These are phyloP conservation scores for Bergia puertoricense DNA, from an alignment of 92 coral and sea anemone genomes.

Conservation along the genomic window DNA sequence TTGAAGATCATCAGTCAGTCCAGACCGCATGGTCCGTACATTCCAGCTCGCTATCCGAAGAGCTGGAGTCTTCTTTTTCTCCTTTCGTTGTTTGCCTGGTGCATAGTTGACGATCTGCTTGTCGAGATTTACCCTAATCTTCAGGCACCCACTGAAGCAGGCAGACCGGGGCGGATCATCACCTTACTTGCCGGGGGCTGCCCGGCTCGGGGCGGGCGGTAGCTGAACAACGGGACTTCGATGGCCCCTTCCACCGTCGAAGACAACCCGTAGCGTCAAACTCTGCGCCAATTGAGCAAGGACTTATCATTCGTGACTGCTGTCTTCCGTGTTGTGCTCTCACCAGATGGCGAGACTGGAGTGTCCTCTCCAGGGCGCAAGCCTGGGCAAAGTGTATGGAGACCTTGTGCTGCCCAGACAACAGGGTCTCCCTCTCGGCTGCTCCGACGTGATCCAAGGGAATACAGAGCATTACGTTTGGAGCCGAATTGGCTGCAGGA, in stretches of 20 bases:
- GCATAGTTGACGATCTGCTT: background rate
- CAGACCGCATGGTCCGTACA: background rate
- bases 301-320: slow-evolving; percentile 19
- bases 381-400: slow-evolving; percentile 44
- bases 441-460: background rate
- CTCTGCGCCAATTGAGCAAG: slow-evolving; percentile 44
- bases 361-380: slow-evolving; percentile 32
- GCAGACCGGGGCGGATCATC: slow-evolving; percentile 57
- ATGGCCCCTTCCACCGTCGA: slow-evolving; percentile 68
- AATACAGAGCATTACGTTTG: background rate
- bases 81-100: background rate
- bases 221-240: slow-evolving; percentile 67
- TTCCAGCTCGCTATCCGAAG: background rate
- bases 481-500: slow-evolving; percentile 40
- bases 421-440: slow-evolving; percentile 26
- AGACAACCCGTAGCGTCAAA: slow-evolving; percentile 56
- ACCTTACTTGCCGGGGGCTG: slow-evolving; percentile 70
- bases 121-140: background rate
- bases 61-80: background rate
- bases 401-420: slow-evolving; percentile 49
- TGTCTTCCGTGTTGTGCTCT: slow-evolving; percentile 29
- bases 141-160: slow-evolving; percentile 61
- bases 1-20: slow-evolving; percentile 26
- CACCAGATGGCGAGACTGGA: background rate
- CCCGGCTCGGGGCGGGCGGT: slow-evolving; percentile 66